Percentiles rank a stretch among this genome's conserved stretches.
Conservation (phyloP, 2,888 invertebrate genomes). For the Cheilosia urbana region DNA sequence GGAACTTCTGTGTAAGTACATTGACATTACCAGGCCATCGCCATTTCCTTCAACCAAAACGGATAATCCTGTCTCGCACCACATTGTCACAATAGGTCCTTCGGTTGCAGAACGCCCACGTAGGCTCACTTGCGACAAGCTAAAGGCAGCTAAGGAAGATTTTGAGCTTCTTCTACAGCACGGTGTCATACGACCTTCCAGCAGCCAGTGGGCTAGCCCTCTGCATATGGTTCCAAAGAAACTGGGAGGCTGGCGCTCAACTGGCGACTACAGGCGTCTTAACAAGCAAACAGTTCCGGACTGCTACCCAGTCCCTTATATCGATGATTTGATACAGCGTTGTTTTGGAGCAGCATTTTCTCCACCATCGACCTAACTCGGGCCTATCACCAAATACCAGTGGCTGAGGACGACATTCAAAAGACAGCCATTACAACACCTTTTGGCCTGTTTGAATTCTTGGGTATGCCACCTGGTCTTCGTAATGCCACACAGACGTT, state of each 20-base stretch:
- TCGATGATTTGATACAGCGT: neutral
- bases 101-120: slow-evolving; percentile 2
- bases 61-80: neutral
- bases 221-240: neutral
- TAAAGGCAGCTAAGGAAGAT: neutral
- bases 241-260: slow-evolving; percentile 8
- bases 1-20: slow-evolving; percentile 3
- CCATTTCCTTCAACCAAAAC: neutral
- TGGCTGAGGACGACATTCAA: neutral
- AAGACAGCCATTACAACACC: neutral
- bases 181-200: neutral
- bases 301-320: neutral
- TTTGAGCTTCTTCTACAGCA: slow-evolving; percentile 4
- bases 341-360: neutral
- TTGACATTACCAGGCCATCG: neutral
- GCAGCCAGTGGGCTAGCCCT: neutral
- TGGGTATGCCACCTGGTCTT: slow-evolving; percentile 9
- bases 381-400: slow-evolving; percentile 7
- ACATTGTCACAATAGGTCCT: neutral
- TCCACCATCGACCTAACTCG: neutral
- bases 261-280: slow-evolving; percentile 1
- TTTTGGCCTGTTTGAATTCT: neutral
- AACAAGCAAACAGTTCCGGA: slow-evolving; percentile 8
- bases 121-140: neutral
- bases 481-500: slow-evolving; percentile 20